phyloP scores from a whole-genome alignment of 2,888 invertebrate species.

The Lasiommata megera region DNA sequence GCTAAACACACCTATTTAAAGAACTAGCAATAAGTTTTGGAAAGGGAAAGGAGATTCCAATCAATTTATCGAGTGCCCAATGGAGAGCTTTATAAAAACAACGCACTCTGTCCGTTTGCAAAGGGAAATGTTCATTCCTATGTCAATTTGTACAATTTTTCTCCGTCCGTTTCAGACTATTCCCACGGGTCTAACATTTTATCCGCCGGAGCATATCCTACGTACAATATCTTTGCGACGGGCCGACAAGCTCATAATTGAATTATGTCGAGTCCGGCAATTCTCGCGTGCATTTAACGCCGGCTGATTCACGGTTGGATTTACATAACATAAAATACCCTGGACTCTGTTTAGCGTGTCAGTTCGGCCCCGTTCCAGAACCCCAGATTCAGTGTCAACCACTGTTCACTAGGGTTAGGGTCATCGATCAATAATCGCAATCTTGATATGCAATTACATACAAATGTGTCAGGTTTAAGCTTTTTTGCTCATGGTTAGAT shows the following conservation, averaged over 20 bases:
- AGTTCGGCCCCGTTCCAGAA: slow-evolving; percentile 45
- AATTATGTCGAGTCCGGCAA: slow-evolving; percentile 68
- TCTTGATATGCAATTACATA: too few species aligned
- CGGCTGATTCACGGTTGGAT: slow-evolving; percentile 56
- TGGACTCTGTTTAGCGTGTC: slow-evolving; percentile 55
- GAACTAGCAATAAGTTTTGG: too few species aligned
- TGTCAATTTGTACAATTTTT: slow-evolving; percentile 13
- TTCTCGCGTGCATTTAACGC: slow-evolving; percentile 73
- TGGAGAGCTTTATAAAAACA: background rate
- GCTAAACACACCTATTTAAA: too few species aligned
- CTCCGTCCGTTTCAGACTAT: slow-evolving; percentile 13
- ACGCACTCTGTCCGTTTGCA: background rate
- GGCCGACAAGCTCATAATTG: slow-evolving; percentile 66
- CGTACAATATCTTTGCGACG: slow-evolving; percentile 43
- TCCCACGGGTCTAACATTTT: slow-evolving; percentile 31
- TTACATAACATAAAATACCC: slow-evolving; percentile 58
- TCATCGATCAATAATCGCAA: too few species aligned
- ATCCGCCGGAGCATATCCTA: slow-evolving; percentile 34
- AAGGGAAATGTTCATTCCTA: slow-evolving; percentile 9
- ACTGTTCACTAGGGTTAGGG: too few species aligned
- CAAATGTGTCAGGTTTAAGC: too few species aligned
- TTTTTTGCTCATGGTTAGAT: too few species aligned
- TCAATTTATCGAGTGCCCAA: background rate
- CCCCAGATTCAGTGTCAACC: slow-evolving; percentile 45
- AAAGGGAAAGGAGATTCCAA: too few species aligned